Evolutionary conservation across 2,113 vertebrate species (phyloP), one percentile per base, ranked within the genome.

Genomic region (Rana temporaria): DNA sequence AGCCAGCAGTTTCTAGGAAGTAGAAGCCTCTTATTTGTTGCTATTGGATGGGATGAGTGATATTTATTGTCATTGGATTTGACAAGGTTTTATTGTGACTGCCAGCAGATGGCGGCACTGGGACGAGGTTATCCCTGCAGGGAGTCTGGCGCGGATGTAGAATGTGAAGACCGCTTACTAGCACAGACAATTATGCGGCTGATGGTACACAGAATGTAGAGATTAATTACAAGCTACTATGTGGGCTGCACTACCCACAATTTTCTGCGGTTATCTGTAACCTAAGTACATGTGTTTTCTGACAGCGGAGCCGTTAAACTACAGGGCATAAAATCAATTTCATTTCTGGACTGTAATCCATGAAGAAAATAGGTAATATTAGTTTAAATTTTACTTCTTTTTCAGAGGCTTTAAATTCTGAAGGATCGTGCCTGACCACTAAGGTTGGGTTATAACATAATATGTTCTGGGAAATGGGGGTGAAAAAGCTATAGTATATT

Each of bases 61-160:
- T 48, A 48, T 48, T 48, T 48, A 48, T 48, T 48, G 12, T 48
- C 2, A 48, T 48, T 48, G 42, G 42, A 48, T 11, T 48, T 48
- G 42, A 48, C 12, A 48, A 14, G 8, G 42, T 3, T 12, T 2
- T 8, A 48, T 6, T 15, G 14, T n/a, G 59, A 15, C 62, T 8
- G 24, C 18, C 77, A 79, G 64, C 30, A 79, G 77, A 53, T 69
- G 77, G 77, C 63, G 12, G 18, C 30, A 34, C 17, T 79, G 24
- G 15, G 18, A 8, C 5, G 18, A 15, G 12, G 1, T 8, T 66
- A 26, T 55, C 19, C 18, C 42, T 30, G 16, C 2, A 17, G 20
- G 19, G 30, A 62, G 56, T 19, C 2, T 16, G 53, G 62, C 30
- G 11, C 24, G 56, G 20, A 22, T 14, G 15, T 16, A 14, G 71